phyloP scores from a whole-genome alignment of 2,797 vertebrate species.

The Clarias platycephalus region DNA sequence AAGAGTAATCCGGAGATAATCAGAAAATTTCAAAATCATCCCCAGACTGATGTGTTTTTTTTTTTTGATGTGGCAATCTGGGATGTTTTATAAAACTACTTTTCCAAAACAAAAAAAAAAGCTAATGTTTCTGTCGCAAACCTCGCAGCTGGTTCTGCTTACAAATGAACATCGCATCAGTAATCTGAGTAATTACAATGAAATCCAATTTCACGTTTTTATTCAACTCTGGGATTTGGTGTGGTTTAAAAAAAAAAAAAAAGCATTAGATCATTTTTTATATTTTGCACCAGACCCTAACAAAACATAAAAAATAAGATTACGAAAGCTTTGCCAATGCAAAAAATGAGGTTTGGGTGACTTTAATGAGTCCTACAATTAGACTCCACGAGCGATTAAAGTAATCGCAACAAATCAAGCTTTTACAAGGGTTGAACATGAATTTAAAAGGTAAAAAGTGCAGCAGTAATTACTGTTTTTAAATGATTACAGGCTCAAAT shows the following conservation, averaged over 20 bases:
- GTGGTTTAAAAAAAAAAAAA: not conserved
- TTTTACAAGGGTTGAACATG: constrained; percentile 18
- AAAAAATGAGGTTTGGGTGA: constrained; percentile 11
- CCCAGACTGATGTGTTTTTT: not conserved
- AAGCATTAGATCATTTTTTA: constrained; percentile 25
- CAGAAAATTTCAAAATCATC: not conserved
- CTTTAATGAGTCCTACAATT: constrained; percentile 12
- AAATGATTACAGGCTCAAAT: not conserved
- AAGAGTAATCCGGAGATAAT: not conserved
- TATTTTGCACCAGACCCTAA: constrained; percentile 4
- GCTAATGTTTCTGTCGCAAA: constrained; percentile 9
- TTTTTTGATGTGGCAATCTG: not conserved
- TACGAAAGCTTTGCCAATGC: not conserved
- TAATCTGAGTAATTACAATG: constrained; percentile 14
- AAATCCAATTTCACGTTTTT: constrained; percentile 15
- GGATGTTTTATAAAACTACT: not conserved
- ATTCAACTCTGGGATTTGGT: constrained; percentile 12
- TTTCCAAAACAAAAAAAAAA: not conserved
- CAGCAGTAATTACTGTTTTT: not conserved
- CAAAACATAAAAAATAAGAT: not conserved
- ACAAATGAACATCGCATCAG: not conserved
- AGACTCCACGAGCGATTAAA: constrained; percentile 22
- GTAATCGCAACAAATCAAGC: constrained; percentile 3
- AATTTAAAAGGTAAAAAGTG: constrained; percentile 12
- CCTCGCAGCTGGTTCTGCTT: constrained; percentile 20